These are phyloP conservation scores for Nannoperca australis DNA, from an alignment of 2,797 vertebrate genomes.

Conservation along the genomic window DNA sequence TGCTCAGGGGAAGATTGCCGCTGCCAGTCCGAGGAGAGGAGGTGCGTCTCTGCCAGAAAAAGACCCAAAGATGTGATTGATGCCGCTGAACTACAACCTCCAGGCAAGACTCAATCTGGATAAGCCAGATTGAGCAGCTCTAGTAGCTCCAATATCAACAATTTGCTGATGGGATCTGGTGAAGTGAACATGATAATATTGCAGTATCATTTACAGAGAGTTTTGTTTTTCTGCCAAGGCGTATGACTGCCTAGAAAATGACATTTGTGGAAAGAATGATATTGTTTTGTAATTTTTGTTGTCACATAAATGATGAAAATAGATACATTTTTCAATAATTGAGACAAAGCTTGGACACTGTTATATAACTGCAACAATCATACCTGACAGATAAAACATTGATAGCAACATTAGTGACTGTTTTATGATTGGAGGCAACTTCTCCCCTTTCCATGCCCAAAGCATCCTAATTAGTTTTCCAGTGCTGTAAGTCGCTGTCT, in stretches of 20 bases:
- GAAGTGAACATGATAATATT: constrained; percentile 36
- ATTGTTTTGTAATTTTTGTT: background rate
- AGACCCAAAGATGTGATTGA: constrained; percentile 73
- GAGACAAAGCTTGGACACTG: no score
- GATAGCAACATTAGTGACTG: constrained; percentile 1
- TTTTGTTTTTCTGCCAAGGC: background rate
- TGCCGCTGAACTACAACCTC: constrained; percentile 68
- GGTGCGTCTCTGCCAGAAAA: constrained; percentile 55
- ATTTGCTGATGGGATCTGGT: constrained; percentile 64
- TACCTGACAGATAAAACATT: background rate
- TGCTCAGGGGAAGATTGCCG: constrained; percentile 22
- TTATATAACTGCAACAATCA: background rate
- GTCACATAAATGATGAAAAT: background rate
- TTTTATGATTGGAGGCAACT: constrained; percentile 4
- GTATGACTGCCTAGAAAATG: background rate
- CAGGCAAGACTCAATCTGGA: constrained; percentile 59
- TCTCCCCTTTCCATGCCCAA: constrained; percentile 9
- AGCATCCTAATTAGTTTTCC: constrained; percentile 59
- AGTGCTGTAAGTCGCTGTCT: constrained; percentile 49
- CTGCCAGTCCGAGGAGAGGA: constrained; percentile 32
- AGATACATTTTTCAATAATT: background rate
- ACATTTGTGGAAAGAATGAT: background rate
- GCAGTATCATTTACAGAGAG: constrained; percentile 20
- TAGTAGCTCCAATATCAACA: constrained; percentile 50
- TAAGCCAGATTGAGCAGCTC: constrained; percentile 39